These are phyloP conservation scores for Andricus grossulariae DNA, from an alignment of 1,140 invertebrate genomes.

Conservation along the genomic window DNA sequence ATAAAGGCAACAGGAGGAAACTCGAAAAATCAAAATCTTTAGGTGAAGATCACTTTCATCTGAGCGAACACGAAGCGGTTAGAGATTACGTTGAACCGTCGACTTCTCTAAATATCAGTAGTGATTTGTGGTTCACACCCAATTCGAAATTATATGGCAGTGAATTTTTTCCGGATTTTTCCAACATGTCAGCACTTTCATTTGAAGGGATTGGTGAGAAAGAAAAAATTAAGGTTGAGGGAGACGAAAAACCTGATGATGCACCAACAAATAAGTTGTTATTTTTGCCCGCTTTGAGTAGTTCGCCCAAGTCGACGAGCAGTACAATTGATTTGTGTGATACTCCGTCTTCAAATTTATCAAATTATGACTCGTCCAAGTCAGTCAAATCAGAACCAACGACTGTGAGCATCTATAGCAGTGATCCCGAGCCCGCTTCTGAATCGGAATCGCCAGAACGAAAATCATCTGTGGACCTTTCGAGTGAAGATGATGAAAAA, in stretches of 20 bases:
- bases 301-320: neutral
- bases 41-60: neutral
- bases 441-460: neutral
- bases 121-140: neutral
- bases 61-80: neutral
- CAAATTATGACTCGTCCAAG: neutral
- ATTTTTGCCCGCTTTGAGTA: neutral
- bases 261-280: neutral
- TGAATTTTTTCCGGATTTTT: neutral
- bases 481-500: neutral
- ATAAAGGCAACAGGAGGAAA: neutral
- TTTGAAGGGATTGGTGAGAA: neutral
- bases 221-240: neutral
- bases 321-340: neutral
- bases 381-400: neutral
- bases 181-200: neutral
- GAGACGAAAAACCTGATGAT: neutral
- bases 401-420: neutral
- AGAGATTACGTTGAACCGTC: neutral
- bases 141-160: neutral
- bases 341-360: neutral
- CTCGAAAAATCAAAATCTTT: neutral
- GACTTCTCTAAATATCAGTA: neutral
- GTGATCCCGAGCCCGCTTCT: neutral
- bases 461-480: neutral